phyloP scores from a whole-genome alignment of 1,140 invertebrate genomes.

The Parapsyche elsis region DNA sequence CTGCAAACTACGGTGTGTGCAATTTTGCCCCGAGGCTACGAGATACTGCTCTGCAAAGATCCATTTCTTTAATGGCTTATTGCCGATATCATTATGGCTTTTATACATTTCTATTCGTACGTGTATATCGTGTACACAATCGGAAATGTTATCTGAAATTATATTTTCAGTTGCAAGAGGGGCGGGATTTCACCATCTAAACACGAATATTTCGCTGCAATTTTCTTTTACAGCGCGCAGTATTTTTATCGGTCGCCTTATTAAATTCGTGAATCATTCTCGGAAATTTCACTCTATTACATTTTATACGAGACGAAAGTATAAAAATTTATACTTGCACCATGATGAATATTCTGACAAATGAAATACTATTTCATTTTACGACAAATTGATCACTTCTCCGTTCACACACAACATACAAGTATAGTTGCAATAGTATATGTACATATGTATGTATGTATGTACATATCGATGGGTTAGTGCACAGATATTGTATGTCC shows the following conservation, averaged over 20 bases:
- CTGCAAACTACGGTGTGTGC: not conserved
- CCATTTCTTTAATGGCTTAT: conserved; percentile 56
- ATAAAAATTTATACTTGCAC: no score
- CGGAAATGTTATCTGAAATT: conserved; percentile 1
- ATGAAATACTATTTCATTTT: no score
- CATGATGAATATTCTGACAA: no score
- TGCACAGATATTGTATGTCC: no score
- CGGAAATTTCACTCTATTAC: not conserved
- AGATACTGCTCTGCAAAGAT: conserved; percentile 43
- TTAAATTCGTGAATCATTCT: conserved; percentile 9
- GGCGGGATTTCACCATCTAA: not conserved
- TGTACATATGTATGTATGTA: no score
- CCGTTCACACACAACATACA: no score
- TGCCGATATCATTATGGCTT: conserved; percentile 54
- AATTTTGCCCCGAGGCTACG: not conserved
- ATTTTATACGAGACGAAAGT: not conserved
- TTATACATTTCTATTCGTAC: conserved; percentile 43
- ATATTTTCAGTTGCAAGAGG: not conserved
- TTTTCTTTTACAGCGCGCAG: not conserved
- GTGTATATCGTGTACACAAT: not conserved
- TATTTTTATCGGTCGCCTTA: not conserved
- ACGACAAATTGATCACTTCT: no score
- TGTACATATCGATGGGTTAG: no score
- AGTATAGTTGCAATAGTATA: no score
- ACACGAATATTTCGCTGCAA: conserved; percentile 24